Evolutionary conservation across 2,113 vertebrate species (phyloP), one percentile per base, ranked within the genome.

Genomic region (Rhabdornis inornatus): DNA sequence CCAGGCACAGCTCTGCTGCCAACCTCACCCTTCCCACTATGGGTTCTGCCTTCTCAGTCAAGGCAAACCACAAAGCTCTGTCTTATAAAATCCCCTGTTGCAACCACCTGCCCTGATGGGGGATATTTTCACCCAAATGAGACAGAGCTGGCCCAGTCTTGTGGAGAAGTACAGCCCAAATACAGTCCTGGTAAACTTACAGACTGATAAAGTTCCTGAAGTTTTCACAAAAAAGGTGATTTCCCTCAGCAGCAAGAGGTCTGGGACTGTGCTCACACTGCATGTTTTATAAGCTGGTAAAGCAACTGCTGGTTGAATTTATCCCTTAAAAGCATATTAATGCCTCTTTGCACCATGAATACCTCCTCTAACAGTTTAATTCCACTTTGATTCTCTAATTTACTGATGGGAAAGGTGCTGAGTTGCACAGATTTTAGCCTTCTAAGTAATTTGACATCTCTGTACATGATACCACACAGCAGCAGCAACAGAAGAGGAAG

Each of bases 391-490:
- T 90, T 95, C 66, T 94, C 45, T 92, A 87, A 95, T 89, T 96
- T 95, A 83, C 77, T 89, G 87, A 83, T 76, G 65, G 66, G 71
- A 82, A 96, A 91, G 71, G 37, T 91, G 83, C 82, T 85, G 84
- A 63, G 94, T 53, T 91, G 83, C 75, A 87, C n/a, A 76, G 65
- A 90, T 97, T 96, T 92, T 81, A 68, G 30, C 89, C 69, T 77
- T 79, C 76, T 44, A 75, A 82, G 76, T 94, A 80, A 96, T 91
- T 96, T 94, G 63, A 83, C 91, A 65, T 95, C 86, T 91, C 92
- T 91, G 61, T 65, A 66, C 47, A 65, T 28, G 80, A 11, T 83
- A 95, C 87, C 92, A 81, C 81, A 59, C 40, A 92, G 76, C 93
- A 92, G 74, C 96, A 97, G 90, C 85, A 89, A 55, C 59, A 91